These are phyloP conservation scores for Ctenosaura bakeri DNA, from an alignment of 2,797 vertebrate species.

Conservation along the genomic window DNA sequence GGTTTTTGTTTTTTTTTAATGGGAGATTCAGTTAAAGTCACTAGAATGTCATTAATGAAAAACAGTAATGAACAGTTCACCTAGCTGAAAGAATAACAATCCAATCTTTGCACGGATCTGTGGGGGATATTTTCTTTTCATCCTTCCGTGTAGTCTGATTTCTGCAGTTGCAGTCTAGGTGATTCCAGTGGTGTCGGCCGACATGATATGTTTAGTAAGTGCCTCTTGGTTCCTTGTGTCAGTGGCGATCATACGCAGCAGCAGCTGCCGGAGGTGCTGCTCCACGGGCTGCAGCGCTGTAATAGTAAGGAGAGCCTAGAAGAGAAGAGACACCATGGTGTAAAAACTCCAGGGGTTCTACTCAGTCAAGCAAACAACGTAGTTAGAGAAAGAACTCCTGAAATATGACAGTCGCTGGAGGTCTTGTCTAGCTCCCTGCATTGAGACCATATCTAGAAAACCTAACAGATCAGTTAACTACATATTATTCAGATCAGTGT, in stretches of 20 bases:
- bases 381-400: neutral
- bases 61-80: slow-evolving; percentile 55
- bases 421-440: neutral
- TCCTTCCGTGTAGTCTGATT: slow-evolving; percentile 28
- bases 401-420: neutral
- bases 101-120: slow-evolving; percentile 14
- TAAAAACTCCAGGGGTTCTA: slow-evolving; percentile 9
- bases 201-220: slow-evolving; percentile 60
- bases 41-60: slow-evolving; percentile 52
- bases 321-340: slow-evolving; percentile 37
- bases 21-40: slow-evolving; percentile 41
- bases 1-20: slow-evolving; percentile 19
- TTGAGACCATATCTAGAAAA: neutral
- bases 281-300: slow-evolving; percentile 92
- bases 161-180: slow-evolving; percentile 45
- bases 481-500: neutral
- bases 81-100: slow-evolving; percentile 58
- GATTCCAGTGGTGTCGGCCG: slow-evolving; percentile 40
- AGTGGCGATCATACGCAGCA: slow-evolving; percentile 95
- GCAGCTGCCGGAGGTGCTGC: slow-evolving; percentile 89
- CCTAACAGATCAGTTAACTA: neutral
- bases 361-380: accelerated
- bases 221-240: slow-evolving; percentile 77
- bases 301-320: slow-evolving; percentile 96
- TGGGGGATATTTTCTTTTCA: slow-evolving; percentile 32